Evolutionary conservation across 2,888 invertebrate genomes (phyloP).

Genomic region (Sinotaia quadrata): DNA sequence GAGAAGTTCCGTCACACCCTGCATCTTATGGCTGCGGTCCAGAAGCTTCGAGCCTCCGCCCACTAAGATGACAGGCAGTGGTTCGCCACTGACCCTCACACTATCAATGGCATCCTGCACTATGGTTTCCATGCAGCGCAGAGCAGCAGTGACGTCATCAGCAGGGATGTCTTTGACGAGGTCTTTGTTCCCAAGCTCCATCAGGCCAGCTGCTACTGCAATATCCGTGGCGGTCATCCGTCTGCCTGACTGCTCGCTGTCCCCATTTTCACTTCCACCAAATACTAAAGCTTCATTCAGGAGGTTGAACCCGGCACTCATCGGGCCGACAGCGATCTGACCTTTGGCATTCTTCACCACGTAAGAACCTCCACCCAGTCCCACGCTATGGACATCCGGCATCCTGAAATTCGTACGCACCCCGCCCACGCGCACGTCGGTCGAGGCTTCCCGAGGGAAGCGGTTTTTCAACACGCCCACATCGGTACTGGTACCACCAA

Average conservation of each 20-base stretch:
- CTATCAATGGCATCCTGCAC: constrained; percentile 58
- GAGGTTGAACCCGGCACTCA: constrained; percentile 65
- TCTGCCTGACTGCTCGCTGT: constrained; percentile 23
- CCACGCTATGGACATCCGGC: constrained; percentile 67
- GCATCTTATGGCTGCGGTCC: constrained; percentile 34
- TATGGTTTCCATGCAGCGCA: constrained; percentile 50
- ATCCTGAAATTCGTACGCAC: constrained; percentile 67
- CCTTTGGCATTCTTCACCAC: constrained; percentile 39
- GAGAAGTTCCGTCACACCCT: constrained; percentile 46
- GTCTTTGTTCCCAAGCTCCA: constrained; percentile 43
- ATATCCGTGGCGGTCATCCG: constrained; percentile 64
- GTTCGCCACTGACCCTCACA: constrained; percentile 52
- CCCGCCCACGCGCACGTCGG: constrained; percentile 59
- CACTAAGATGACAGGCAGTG: constrained; percentile 61
- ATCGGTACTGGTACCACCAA: constrained; percentile 69
- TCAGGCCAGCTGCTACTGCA: constrained; percentile 61
- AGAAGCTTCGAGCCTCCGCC: constrained; percentile 66
- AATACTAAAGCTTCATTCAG: constrained; percentile 15
- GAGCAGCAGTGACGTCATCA: constrained; percentile 41
- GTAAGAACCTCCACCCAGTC: constrained; percentile 69
- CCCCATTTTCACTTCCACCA: constrained; percentile 16
- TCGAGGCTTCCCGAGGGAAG: constrained; percentile 63
- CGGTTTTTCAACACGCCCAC: constrained; percentile 63
- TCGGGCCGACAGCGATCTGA: constrained; percentile 56
- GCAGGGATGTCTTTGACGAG: constrained; percentile 42